Conservation (phyloP, 1,140 invertebrate species). For the Probaryconus sp. region DNA sequence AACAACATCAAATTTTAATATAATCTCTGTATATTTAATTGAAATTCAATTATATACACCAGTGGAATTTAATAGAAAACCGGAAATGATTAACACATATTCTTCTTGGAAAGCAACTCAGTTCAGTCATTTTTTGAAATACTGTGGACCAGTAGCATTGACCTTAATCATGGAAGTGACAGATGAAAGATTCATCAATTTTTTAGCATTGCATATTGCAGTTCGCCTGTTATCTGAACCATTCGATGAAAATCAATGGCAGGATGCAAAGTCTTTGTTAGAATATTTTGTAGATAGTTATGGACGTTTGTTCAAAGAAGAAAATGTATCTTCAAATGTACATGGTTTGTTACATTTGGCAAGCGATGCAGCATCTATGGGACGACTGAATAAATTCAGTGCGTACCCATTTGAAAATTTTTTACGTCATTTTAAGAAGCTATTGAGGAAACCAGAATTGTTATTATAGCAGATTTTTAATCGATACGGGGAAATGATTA, state of each 20-base stretch:
- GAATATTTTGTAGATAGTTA: conserved; percentile 1
- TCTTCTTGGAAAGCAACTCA: conserved; percentile 22
- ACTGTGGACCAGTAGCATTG: conserved; percentile 19
- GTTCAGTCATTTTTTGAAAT: conserved; percentile 16
- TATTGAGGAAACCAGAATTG: conserved; percentile 12
- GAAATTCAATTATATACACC: conserved; percentile 35
- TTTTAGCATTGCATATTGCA: conserved; percentile 15
- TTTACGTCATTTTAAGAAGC: conserved; percentile 14
- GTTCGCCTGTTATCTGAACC: neutral
- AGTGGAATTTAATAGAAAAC: conserved; percentile 64
- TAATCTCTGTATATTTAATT: conserved; percentile 1
- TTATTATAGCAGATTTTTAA: conserved; percentile 12
- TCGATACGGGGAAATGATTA: conserved; percentile 13
- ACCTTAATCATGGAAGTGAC: neutral
- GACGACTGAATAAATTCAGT: conserved; percentile 1
- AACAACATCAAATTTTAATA: neutral
- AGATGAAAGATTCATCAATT: conserved; percentile 3
- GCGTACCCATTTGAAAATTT: conserved; percentile 24
- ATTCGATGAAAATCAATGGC: neutral
- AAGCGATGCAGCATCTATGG: conserved; percentile 5
- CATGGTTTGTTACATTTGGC: conserved; percentile 19
- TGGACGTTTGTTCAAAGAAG: neutral
- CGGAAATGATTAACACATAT: too few relatives aligned
- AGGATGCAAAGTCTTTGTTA: conserved; percentile 9
- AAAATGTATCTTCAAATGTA: conserved; percentile 23